Conservation (phyloP, 1,140 invertebrate genomes). For the Popillia japonica region DNA sequence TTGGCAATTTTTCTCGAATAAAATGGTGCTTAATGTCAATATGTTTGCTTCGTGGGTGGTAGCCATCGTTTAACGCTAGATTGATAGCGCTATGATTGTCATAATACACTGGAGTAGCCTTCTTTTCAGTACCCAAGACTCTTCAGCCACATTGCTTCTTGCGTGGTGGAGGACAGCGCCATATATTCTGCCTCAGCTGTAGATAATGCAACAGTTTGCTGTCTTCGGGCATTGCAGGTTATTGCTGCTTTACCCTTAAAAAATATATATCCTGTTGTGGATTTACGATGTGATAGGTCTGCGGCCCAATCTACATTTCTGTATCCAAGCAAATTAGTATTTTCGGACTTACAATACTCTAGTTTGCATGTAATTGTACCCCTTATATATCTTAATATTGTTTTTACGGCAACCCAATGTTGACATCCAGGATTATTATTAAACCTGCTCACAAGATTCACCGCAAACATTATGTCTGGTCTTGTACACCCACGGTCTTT, state of each 20-base stretch:
- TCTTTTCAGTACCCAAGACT: constrained; percentile 41
- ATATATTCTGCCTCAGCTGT: constrained; percentile 63
- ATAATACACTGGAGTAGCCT: constrained; percentile 45
- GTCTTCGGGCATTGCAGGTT: constrained; percentile 61
- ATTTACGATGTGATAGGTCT: too few species aligned
- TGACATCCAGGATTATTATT: not conserved
- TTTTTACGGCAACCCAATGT: not conserved
- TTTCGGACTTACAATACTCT: not conserved
- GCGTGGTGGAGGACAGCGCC: constrained; percentile 56
- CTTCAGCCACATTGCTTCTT: constrained; percentile 58
- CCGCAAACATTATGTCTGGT: constrained; percentile 6
- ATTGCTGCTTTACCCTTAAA: constrained; percentile 50
- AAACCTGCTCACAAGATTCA: constrained; percentile 15
- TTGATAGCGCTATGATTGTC: constrained; percentile 59
- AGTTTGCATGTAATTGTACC: not conserved
- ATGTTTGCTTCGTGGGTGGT: constrained; percentile 55
- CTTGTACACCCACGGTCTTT: too few species aligned
- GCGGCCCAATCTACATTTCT: too few species aligned
- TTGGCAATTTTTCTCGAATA: constrained; percentile 51
- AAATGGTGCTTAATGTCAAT: constrained; percentile 57
- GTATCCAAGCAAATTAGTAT: too few species aligned
- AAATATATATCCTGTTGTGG: too few species aligned
- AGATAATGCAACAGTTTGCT: constrained; percentile 60
- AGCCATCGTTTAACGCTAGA: constrained; percentile 57
- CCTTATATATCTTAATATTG: not conserved